Base-by-base conservation (phyloP, 2,888 invertebrate genomes). In the Gymnosoma rotundatum region DNA sequence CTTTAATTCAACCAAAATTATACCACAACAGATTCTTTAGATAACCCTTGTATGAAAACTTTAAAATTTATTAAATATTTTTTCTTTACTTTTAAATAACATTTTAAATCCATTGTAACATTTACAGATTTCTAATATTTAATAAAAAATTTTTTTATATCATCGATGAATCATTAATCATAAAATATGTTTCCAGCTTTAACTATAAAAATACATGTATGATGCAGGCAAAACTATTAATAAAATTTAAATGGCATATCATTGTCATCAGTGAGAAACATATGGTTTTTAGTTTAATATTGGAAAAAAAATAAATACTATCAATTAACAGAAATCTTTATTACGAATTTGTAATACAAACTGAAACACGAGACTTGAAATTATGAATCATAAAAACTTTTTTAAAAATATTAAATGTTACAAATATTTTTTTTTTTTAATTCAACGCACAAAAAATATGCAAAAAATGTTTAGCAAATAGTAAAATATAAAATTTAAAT, bases 161-260 rank as follows among this genome's bases (percentile, higher is more conserved):
- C 16, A 6, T 36, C 4, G 18, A 67, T 32, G 10, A 18, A 6
- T 12, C 52, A 61, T 69, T 54, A 38, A 58, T 50, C 58, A 52
- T 69, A 61, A 61, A 61, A 14, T 48, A 61, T 52, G 42, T n/a
- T 58, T 50, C 18, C 25, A 50, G 36, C 16, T 67, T 61, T 61
- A 52, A 52, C 7, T 20, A 69, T 52, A 48, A 52, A 25, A 42
- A 58, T 48, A 61, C 25, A 52, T 32, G 25, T 25, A 25, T 25
- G 25, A 50, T 60, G 60, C 1, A 18, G 5, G 38, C 18, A 66
- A 52, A 60, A 50, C 18, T 2, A 42, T 25, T 60, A 66, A 50
- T 9, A 60, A 18, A 25, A 56, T 10, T 18, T 21, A 45, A 61
- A 70, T 78, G 69, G 69, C 78, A 70, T 69, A 61, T 21, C 69